Evolutionary conservation across 2,888 invertebrate genomes (phyloP), one percentile per base, ranked within the genome.

Genomic region (Pachliopta kotzebuea): DNA sequence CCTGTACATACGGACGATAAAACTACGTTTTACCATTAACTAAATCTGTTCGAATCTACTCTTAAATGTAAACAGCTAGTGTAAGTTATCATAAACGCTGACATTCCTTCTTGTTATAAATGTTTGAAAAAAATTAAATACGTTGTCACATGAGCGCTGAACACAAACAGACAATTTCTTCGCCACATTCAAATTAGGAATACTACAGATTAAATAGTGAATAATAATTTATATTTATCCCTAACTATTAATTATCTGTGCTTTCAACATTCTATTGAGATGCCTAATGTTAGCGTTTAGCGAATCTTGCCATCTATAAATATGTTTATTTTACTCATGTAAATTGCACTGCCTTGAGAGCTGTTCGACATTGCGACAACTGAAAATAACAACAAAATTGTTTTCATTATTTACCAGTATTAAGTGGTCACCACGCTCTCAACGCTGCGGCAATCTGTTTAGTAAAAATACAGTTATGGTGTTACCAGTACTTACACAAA

Each of bases 401-500:
- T 49, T 20, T 49, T 20, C 20, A 31, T 20, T n/a, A 31, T 63
- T 58, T 60, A 55, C 49, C 56, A 52, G 60, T 69, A 68, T 68
- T 74, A 67, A 70, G 69, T 65, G 31, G 29, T 42, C 29, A 58
- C 18, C 45, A 23, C 50, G 42, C 65, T 65, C 74, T 75, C 77
- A 72, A 76, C 79, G 78, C 76, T 76, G 72, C 74, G 70, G 69
- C 74, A 76, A 77, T 84, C 84, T 78, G 74, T 74, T 77, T 79
- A 75, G 74, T 67, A 72, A 72, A 72, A 73, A 72, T 78, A 84
- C 83, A 84, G 83, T 82, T 84, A 80, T 80, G 85, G 90, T 90
- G 91, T 91, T 91, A 91, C 91, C 90, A 90, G 77, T 90, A 87
- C 85, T 74, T 75, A 76, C 76, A 86, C 86, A 88, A 87, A 87